phyloP scores from a whole-genome alignment of 2,888 invertebrate genomes.

The Prenolepis imparis region DNA sequence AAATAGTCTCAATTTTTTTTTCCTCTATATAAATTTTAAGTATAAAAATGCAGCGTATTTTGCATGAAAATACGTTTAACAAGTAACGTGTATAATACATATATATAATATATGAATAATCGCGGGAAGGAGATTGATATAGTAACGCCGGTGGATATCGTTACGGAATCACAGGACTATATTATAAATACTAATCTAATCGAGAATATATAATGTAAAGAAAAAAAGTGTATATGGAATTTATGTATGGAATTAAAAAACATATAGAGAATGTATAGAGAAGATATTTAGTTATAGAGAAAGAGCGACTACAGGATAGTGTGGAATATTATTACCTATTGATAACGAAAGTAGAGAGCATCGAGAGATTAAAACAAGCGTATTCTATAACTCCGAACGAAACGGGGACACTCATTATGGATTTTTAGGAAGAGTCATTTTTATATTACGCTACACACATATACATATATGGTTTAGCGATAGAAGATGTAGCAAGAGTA shows the following conservation, averaged over 20 bases:
- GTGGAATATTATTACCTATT: conserved; percentile 64
- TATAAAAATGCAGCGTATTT: conserved; percentile 38
- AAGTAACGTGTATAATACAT: conserved; percentile 49
- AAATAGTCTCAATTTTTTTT: conserved; percentile 64
- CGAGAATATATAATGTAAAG: conserved; percentile 48
- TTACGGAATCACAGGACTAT: conserved; percentile 50
- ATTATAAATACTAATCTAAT: conserved; percentile 61
- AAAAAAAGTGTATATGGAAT: conserved; percentile 59
- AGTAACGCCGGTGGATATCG: conserved; percentile 18
- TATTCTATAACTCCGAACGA: conserved; percentile 60
- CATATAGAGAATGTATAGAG: conserved; percentile 64
- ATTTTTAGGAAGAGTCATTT: conserved; percentile 73
- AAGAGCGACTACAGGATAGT: conserved; percentile 54
- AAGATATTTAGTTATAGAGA: conserved; percentile 68
- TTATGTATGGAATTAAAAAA: conserved; percentile 57
- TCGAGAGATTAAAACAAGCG: conserved; percentile 45
- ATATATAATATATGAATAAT: background rate
- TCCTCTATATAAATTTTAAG: conserved; percentile 52
- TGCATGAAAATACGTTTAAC: conserved; percentile 31
- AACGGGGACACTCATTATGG: conserved; percentile 51
- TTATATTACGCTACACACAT: conserved; percentile 68
- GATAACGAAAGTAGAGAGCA: conserved; percentile 50
- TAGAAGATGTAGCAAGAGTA: conserved; percentile 69
- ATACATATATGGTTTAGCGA: conserved; percentile 61
- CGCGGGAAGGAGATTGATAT: background rate